Percentiles rank a stretch among this genome's conserved stretches.
Evolutionary conservation across 2,888 invertebrate genomes (phyloP).

Genomic region (Polymixis lichenea): DNA sequence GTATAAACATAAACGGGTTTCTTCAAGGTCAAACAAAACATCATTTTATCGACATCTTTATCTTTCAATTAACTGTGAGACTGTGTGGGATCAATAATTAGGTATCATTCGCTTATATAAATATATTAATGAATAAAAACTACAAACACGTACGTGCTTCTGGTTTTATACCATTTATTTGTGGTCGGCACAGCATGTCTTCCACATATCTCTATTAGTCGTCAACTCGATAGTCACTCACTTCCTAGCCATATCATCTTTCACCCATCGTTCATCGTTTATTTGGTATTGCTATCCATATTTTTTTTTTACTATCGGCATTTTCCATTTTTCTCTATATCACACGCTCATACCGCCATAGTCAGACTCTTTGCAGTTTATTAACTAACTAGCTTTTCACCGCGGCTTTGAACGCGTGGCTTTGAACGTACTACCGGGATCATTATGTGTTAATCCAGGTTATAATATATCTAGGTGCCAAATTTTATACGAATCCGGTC

Average conservation of each 20-base stretch:
- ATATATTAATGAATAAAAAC: background rate
- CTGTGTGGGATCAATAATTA: background rate
- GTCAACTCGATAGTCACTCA: no score
- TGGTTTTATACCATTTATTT: background rate
- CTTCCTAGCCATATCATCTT: background rate
- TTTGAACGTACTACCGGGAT: no score
- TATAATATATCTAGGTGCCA: no score
- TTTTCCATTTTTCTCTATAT: no score
- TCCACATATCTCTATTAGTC: background rate
- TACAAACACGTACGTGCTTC: background rate
- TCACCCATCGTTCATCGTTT: background rate
- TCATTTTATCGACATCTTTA: slow-evolving; percentile 8
- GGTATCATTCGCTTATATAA: background rate
- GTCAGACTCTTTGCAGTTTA: background rate
- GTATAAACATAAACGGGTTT: slow-evolving; percentile 18
- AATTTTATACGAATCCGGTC: no score
- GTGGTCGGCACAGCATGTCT: background rate
- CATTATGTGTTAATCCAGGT: no score
- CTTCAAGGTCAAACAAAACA: slow-evolving; percentile 43
- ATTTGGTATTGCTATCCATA: background rate
- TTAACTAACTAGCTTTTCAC: background rate
- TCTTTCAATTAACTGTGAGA: slow-evolving; percentile 20
- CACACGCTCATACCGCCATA: no score
- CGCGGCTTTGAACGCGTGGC: no score
- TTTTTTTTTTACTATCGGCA: no score